Evolutionary conservation across 2,888 invertebrate genomes (phyloP), one percentile per base, ranked within the genome.

Genomic region (Prosapia bicincta): DNA sequence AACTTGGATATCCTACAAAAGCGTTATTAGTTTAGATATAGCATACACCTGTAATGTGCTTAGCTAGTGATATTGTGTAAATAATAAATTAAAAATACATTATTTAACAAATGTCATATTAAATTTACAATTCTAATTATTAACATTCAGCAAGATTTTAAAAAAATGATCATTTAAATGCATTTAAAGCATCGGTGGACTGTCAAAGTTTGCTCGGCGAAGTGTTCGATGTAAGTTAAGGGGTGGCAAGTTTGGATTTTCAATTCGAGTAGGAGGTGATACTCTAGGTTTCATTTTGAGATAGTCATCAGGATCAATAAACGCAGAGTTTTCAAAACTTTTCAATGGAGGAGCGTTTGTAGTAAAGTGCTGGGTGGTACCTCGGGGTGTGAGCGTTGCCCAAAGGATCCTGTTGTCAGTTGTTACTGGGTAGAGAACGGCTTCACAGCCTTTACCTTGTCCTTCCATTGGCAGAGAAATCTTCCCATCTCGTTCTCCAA

Each of bases 331-430:
- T 84, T 91, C 91, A 83, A 91, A 91, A 69, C 80, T 81, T 71
- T 75, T 79, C 66, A 43, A 20, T n/a, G 76, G 68, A 69, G 77
- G 74, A 67, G 78, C 23, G 43, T 71, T 73, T 74, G 78, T 66
- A 66, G 78, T 79, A 80, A 82, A 93, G 84, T 94, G 94, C 25
- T 93, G 88, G 0, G 94, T 94, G 15, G 93, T 94, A 72, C 88
- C 88, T 24, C 93, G 89, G 0, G 94, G 94, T 0, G 94, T 94
- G 10, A 95, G 85, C 0, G 95, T 93, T 0, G 95, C 95, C 95
- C 95, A 95, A 68, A 93, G 87, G 1, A 92, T 89, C 7, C 92
- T 87, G 3, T 90, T 91, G 82, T 92, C 91, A 15, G 84, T 85
- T 80, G 83, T 85, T 23, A 84, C 87, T 0, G 89, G 89, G 83